Evolutionary conservation across 1,140 invertebrate genomes (phyloP).

Genomic region (Zaprionus capensis): DNA sequence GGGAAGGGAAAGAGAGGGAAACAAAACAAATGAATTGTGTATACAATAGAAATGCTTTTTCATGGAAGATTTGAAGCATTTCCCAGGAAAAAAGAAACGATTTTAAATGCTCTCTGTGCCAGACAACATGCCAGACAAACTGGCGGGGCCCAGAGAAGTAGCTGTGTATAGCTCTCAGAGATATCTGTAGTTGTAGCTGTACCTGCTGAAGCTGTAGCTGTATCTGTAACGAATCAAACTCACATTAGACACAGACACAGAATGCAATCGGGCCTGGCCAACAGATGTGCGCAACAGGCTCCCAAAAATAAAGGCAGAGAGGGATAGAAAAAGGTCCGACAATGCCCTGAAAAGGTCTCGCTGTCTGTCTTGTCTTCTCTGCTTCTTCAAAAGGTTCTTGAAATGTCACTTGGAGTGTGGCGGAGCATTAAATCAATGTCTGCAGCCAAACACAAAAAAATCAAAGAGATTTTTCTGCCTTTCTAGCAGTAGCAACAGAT

Average conservation of each 20-base stretch:
- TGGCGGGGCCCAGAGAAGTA: slow-evolving; percentile 57
- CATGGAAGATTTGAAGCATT: slow-evolving; percentile 62
- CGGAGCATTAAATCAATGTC: slow-evolving; percentile 71
- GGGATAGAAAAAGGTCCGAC: slow-evolving; percentile 35
- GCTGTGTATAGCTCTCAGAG: slow-evolving; percentile 10
- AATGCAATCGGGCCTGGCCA: slow-evolving; percentile 53
- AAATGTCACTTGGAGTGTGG: slow-evolving; percentile 72
- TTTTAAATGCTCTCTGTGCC: slow-evolving; percentile 27
- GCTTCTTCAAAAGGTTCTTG: slow-evolving; percentile 47
- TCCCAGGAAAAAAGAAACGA: slow-evolving; percentile 37
- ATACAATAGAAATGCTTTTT: slow-evolving; percentile 52
- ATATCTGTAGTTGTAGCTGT: slow-evolving; percentile 14
- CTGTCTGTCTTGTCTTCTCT: not conserved
- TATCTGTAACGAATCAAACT: slow-evolving; percentile 69
- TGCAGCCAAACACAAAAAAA: slow-evolving; percentile 19
- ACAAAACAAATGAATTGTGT: slow-evolving; percentile 33
- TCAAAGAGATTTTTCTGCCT: slow-evolving; percentile 15
- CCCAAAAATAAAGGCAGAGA: slow-evolving; percentile 27
- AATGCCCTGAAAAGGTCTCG: slow-evolving; percentile 39
- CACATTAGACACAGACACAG: slow-evolving; percentile 57
- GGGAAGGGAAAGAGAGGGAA: slow-evolving; percentile 12
- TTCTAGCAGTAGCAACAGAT: slow-evolving; percentile 60
- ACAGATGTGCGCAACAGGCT: slow-evolving; percentile 77
- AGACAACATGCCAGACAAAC: slow-evolving; percentile 63
- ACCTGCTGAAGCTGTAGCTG: slow-evolving; percentile 36